These are phyloP conservation scores for Saccostrea glomerata DNA, from an alignment of 1,140 invertebrate species.

Conservation along the genomic window DNA sequence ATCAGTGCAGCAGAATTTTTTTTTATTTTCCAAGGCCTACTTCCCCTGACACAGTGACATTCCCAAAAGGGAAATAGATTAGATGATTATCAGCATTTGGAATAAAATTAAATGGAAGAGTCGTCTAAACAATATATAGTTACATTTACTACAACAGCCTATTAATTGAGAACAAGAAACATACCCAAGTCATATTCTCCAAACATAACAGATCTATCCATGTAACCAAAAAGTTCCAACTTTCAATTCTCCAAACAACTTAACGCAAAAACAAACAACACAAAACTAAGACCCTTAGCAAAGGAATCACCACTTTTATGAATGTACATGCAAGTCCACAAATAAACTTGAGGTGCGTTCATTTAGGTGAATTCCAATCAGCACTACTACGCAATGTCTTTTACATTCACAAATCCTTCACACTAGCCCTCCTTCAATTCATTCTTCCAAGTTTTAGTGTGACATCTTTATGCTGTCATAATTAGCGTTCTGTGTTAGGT, in stretches of 20 bases:
- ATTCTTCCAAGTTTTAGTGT: background rate
- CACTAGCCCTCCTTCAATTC: background rate
- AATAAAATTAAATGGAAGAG: too few species aligned
- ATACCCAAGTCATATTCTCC: background rate
- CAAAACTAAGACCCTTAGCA: background rate
- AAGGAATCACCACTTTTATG: background rate
- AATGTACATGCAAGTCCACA: background rate
- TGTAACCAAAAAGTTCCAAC: background rate
- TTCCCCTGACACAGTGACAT: too few species aligned
- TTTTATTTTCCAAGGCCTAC: too few species aligned
- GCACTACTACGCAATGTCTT: background rate
- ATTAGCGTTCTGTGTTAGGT: constrained; percentile 10
- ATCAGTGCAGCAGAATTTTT: too few species aligned
- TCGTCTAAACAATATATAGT: too few species aligned
- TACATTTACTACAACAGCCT: too few species aligned
- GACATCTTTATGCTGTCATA: background rate
- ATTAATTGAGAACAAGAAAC: background rate
- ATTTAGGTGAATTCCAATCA: constrained; percentile 9
- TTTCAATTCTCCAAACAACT: background rate
- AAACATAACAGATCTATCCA: background rate
- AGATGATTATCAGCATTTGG: too few species aligned
- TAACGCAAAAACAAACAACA: background rate
- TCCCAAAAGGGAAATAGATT: too few species aligned
- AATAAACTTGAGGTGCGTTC: background rate
- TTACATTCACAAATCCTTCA: background rate